Base-by-base conservation (phyloP, 2,113 vertebrate species). In the Pimephales promelas region DNA sequence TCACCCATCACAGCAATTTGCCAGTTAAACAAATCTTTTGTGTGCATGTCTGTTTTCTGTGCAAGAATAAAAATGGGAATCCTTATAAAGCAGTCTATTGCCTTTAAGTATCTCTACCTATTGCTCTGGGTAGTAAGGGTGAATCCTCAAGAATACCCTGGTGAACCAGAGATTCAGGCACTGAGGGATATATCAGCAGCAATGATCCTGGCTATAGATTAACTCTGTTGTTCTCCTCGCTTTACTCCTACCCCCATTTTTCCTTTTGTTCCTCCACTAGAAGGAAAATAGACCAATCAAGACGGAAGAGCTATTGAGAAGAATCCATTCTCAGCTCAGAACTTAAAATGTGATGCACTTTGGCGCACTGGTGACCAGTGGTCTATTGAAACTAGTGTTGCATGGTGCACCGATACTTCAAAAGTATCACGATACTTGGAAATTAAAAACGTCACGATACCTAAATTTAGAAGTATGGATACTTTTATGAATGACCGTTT, bases 131-230 rank as follows among this genome's bases (percentile, higher is more conserved):
- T 75, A 22, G 8, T 57, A 68, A 62, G 16, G 3, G 70, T 70
- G 34, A 75, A 49, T 75, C 82, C 85, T 79, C 36, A 7, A n/a
- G 77, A 70, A 81, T 43, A 20, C 26, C 66, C 59, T 47, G 43
- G 57, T 79, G 22, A 83, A 80, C 54, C 18, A 0, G 26, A 74
- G 66, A 52, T 79, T 72, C 5, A 34, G 81, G 43, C 56, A 57
- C 70, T 20, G 3, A 75, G 70, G 70, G 57, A 28, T 75, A 10
- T 57, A 61, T 70, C 72, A 71, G 47, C 26, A 34, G 57, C 49
- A 7, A 47, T 47, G 45, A 86, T 79, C 24, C 26, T 26, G 28
- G 62, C n/a, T 83, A 78, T n/a, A 52, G 49, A 70, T 61, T 68
- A 31, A 26, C 49, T 78, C 31, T 64, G 24, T 64, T 76, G 10